These are phyloP conservation scores for Argynnis bischoffii DNA, from an alignment of 2,888 invertebrate genomes.

Conservation along the genomic window DNA sequence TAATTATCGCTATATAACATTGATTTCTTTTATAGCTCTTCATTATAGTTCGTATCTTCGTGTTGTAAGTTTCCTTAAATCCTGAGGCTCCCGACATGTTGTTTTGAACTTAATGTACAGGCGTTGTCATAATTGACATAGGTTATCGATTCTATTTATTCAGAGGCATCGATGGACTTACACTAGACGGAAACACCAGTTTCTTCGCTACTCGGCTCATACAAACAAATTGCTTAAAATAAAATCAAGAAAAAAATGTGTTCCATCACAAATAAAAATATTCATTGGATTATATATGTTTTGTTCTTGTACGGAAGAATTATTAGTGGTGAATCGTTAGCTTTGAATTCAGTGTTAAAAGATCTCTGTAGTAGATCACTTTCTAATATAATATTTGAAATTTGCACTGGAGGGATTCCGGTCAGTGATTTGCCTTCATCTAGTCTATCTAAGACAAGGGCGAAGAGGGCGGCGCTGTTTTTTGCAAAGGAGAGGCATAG, in stretches of 20 bases:
- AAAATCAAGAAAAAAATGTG: conserved; percentile 50
- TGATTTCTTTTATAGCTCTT: too few species aligned
- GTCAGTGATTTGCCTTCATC: conserved; percentile 52
- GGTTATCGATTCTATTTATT: conserved; percentile 77
- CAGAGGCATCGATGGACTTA: conserved; percentile 55
- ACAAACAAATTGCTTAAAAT: conserved; percentile 47
- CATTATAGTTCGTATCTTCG: conserved; percentile 2
- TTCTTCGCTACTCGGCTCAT: conserved; percentile 50
- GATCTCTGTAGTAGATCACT: conserved; percentile 60
- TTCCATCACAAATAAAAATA: conserved; percentile 46
- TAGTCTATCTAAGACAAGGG: conserved; percentile 50
- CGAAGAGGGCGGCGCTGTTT: conserved; percentile 56
- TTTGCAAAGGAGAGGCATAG: conserved; percentile 53
- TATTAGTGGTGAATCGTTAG: conserved; percentile 52
- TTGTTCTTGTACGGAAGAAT: conserved; percentile 52
- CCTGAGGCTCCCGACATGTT: conserved; percentile 61
- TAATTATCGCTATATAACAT: too few species aligned
- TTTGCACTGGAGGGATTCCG: conserved; percentile 56
- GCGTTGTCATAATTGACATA: conserved; percentile 71
- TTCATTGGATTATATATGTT: conserved; percentile 52
- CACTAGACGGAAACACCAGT: conserved; percentile 73
- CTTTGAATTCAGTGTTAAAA: conserved; percentile 52
- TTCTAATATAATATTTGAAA: conserved; percentile 53
- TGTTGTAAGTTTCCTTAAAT: conserved; percentile 40
- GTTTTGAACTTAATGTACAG: conserved; percentile 73